Evolutionary conservation across 2,113 vertebrate species (phyloP).

Genomic region (Myrmecobius fasciatus): DNA sequence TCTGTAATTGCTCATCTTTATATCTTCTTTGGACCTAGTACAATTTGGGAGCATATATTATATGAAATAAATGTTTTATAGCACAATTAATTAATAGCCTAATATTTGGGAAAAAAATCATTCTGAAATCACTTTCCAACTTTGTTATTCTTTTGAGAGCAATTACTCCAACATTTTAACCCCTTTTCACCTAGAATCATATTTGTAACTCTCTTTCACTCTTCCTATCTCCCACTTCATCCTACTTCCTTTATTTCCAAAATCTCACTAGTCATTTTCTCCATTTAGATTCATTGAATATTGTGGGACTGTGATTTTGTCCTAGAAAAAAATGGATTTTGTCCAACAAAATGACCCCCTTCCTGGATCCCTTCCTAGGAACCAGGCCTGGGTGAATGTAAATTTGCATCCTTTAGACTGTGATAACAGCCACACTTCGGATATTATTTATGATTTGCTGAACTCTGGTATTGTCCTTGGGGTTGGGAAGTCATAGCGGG

Average conservation of each 20-base stretch:
- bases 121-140: not conserved
- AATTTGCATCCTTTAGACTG: not conserved
- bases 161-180: not conserved
- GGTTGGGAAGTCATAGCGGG: not conserved
- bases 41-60: not conserved
- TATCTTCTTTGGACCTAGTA: not conserved
- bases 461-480: not conserved
- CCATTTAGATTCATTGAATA: not conserved
- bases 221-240: not conserved
- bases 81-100: not conserved
- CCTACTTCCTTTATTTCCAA: not conserved
- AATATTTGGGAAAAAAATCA: not conserved
- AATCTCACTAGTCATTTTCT: not conserved
- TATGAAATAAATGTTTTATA: not conserved
- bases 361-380: not conserved
- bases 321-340: not conserved
- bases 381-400: not conserved
- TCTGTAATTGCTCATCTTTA: not conserved
- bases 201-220: not conserved
- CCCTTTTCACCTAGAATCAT: not conserved
- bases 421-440: not conserved
- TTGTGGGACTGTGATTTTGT: not conserved
- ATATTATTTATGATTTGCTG: not conserved
- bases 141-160: not conserved
- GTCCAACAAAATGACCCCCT: not conserved